These are phyloP conservation scores for Hipposideros larvatus DNA, from an alignment of 2,797 vertebrate genomes.

Conservation along the genomic window DNA sequence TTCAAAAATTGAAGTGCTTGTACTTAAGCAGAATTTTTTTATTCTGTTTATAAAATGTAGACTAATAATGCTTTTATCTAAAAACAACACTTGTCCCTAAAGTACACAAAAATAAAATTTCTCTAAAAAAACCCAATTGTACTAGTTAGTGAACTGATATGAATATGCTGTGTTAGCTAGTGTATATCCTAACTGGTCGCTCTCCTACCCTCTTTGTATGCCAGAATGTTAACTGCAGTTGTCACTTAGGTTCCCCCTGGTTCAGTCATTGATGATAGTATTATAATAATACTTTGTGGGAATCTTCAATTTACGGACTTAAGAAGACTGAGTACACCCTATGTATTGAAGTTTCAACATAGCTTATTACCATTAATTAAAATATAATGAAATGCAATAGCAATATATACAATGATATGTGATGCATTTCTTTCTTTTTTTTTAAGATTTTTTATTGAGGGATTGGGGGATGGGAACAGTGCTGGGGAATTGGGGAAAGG, in stretches of 20 bases:
- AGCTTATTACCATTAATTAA: slow-evolving; percentile 31
- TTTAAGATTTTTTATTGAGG: no score
- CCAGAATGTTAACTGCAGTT: background rate
- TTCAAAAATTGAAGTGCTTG: background rate
- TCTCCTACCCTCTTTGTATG: background rate
- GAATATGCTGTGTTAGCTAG: background rate
- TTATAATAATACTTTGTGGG: background rate
- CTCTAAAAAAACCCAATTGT: background rate
- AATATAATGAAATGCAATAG: background rate
- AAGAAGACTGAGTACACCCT: background rate
- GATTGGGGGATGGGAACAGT: no score
- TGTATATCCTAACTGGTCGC: background rate
- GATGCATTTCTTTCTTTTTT: background rate
- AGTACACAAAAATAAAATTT: slow-evolving; percentile 28
- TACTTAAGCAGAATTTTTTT: background rate
- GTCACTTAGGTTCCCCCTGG: background rate
- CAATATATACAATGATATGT: background rate
- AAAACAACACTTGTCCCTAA: background rate
- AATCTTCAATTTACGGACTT: background rate
- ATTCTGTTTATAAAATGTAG: background rate
- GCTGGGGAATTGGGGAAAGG: no score
- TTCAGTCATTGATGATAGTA: background rate
- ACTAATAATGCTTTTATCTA: background rate
- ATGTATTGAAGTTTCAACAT: background rate
- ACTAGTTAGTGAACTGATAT: background rate